Base-by-base conservation (phyloP, 2,797 vertebrate species). In the Miichthys miiuy region DNA sequence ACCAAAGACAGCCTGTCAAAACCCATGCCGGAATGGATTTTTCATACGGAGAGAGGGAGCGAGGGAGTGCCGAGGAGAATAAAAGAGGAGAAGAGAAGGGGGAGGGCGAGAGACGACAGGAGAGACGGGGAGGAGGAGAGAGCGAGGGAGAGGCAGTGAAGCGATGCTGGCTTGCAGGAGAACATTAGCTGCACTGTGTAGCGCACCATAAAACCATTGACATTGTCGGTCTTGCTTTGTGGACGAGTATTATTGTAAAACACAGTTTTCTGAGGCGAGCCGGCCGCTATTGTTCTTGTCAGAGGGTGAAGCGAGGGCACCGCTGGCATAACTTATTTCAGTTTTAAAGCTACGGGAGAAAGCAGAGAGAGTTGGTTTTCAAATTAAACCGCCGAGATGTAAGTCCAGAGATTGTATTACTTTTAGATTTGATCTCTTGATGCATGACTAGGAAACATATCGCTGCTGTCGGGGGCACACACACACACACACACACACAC, bases 1-100 rank as follows among this genome's bases (percentile, higher is more conserved):
- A 80, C 79, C 88, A 83, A 84, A 89, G 87, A 91, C 89, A 83
- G 76, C 62, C 88, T 91, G 89, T 89, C 88, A 89, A 74, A 87
- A 88, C 57, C 42, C 78, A 86, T 89, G 83, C 77, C 52, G 76
- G 72, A 61, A 84, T 85, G 87, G 84, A 91, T 90, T 89, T 71
- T 80, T 91, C 85, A 88, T 80, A 90, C 38, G 14, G 68, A 80
- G 68, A 81, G 72, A 60, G 68, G 61, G 75, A 80, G 78, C 25
- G 67, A 61, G 74, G 41, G 69, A 62, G 78, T 77, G 78, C 23
- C 14, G 41, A n/a, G 58, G 46, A 78, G 73, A 77, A 82, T 72
- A 66, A 78, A 75, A 68, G 66, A 58, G 74, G 9, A 51, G 25
- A 54, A 21, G 10, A 25, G 17, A 63, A 72, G 51, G 47, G 18